These are phyloP conservation scores for Microctonus aethiopoides DNA, from an alignment of 2,888 invertebrate species.

Conservation along the genomic window DNA sequence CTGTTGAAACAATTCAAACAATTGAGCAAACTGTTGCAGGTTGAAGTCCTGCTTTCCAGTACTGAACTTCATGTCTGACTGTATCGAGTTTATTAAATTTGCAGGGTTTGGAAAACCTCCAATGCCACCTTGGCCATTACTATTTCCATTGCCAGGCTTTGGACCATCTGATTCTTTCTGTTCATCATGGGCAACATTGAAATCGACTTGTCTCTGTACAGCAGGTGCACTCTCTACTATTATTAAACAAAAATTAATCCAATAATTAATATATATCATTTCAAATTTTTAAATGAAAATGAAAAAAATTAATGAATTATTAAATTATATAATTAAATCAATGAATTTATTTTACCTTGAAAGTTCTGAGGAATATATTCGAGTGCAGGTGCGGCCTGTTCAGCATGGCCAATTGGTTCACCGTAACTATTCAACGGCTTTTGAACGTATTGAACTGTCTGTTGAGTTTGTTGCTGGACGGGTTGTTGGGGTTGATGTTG, in stretches of 20 bases:
- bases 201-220: not conserved
- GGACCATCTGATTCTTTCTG: not conserved
- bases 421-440: not conserved
- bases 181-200: not conserved
- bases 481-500: not conserved
- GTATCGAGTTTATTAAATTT: no score
- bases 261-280: not conserved
- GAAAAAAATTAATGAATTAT: no score
- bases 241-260: not conserved
- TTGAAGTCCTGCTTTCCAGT: no score
- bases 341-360: no score
- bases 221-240: not conserved
- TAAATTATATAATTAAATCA: no score
- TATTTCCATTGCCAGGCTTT: no score
- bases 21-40: no score
- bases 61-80: no score
- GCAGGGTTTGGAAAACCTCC: no score
- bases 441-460: not conserved
- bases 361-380: not conserved
- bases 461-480: not conserved
- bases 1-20: no score
- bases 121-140: no score
- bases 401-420: not conserved
- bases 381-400: not conserved
- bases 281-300: no score